phyloP scores from a whole-genome alignment of 1,140 invertebrate genomes.

The Drosophila melanogaster region DNA sequence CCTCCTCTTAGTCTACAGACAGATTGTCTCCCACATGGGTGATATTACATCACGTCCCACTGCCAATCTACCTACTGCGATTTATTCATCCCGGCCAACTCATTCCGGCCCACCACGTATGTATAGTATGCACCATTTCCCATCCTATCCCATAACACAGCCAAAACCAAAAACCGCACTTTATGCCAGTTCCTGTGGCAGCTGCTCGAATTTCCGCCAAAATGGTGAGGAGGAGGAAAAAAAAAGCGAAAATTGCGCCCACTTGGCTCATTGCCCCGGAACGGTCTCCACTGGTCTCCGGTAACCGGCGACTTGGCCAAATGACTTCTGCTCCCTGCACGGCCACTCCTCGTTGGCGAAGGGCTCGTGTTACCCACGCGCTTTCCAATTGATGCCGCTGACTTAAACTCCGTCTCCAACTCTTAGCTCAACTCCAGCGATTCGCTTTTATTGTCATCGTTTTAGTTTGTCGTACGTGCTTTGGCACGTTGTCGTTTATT shows the following conservation, averaged over 20 bases:
- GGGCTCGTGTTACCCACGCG: conserved; percentile 78
- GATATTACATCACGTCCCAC: conserved; percentile 1
- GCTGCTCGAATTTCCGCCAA: conserved; percentile 65
- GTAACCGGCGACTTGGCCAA: conserved; percentile 52
- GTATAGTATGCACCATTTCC: neutral
- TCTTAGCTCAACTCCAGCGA: conserved; percentile 38
- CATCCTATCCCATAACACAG: conserved; percentile 6
- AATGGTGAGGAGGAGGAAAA: conserved; percentile 2
- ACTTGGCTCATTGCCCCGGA: conserved; percentile 74
- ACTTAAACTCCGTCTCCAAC: conserved; percentile 6
- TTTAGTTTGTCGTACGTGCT: conserved; percentile 79
- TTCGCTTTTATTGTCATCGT: conserved; percentile 79
- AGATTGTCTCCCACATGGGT: neutral
- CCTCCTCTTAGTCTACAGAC: neutral
- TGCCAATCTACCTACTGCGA: neutral
- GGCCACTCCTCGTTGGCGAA: conserved; percentile 2
- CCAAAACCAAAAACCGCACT: conserved; percentile 49
- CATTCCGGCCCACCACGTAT: neutral
- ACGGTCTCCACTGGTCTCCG: conserved; percentile 13
- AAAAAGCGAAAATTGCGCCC: conserved; percentile 62
- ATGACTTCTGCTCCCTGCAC: conserved; percentile 45
- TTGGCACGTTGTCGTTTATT: conserved; percentile 76
- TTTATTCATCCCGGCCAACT: conserved; percentile 14
- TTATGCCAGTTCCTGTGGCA: conserved; percentile 65
- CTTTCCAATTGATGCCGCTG: conserved; percentile 58